Base-by-base conservation (phyloP, 2,888 invertebrate genomes). In the Oxyscelio sp. region DNA sequence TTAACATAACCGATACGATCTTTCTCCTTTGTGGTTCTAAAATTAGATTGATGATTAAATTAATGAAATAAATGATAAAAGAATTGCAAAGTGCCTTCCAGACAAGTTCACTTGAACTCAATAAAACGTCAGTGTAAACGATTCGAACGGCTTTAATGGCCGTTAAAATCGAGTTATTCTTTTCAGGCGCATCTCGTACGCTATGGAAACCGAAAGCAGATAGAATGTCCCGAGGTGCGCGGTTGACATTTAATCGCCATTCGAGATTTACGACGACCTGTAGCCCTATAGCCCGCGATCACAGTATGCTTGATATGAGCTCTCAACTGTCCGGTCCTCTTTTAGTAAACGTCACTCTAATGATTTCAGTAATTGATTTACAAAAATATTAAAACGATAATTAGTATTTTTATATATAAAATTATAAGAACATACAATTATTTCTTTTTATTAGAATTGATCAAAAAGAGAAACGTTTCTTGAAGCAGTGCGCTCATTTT, bases 161-260 rank as follows among this genome's bases (percentile, higher is more conserved):
- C 89, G 89, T 92, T 91, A 90, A 91, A 92, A 91, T 88, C 87
- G 90, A 89, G 89, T 93, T 91, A 92, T 92, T 93, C 91, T 93
- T 92, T 92, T 91, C 88, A 86, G 87, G 80, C 90, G 88, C 86
- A 85, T 87, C 86, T 84, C 80, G 70, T 73, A 48, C 82, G 80
- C 56, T 58, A 77, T 63, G 71, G 85, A 79, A 87, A 75, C 84
- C 88, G 81, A 89, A 91, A 89, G 89, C 88, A 87, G 85, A 87
- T 79, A 78, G 84, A 87, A 75, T 70, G 83, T 71, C 78, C 85
- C 73, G 87, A 86, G 85, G 87, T 87, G 85, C 90, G 90, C 71
- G 87, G 89, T 90, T 91, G 94, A 93, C 93, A 87, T 93, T 94
- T 93, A 94, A 93, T 93, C 92, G 91, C 91, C 88, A 82, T 81